Base-by-base conservation (phyloP, 1,140 invertebrate species). In the Tribolium castaneum region DNA sequence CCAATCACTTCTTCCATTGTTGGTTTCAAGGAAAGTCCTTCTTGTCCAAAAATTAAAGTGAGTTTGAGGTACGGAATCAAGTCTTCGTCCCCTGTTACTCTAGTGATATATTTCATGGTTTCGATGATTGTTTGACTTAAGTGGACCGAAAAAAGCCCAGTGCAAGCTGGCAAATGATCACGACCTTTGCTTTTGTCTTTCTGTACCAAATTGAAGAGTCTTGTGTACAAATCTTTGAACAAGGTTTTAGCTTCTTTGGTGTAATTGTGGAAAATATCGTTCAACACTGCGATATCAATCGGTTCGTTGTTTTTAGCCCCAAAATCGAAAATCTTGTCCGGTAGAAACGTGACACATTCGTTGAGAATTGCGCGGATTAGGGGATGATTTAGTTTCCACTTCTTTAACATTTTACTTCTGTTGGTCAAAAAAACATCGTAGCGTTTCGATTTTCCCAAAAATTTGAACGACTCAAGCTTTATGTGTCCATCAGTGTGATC, bases 281-380 rank as follows among this genome's bases (percentile, higher is more conserved):
- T 80, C 80, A 91, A 87, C 39, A 88, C 86, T 39, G 86, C 81
- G 76, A 90, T 84, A 52, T 84, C 80, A 54, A 88, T 85, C 13
- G 87, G 81, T 80, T 83, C 86, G 3, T 85, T 81, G 80, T 88
- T 87, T 80, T 90, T 91, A 52, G 85, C 88, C 12, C 82, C 72
- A 77, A 92, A 89, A 82, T 90, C 84, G n/a, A 90, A 89, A 6
- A 92, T 87, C 45, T 85, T 83, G 1, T 83, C 70, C 0, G 91
- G 91, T 81, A 94, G 87, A 0, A 87, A 86, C 13, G 82, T 83
- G 9, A 89, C 86, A 0, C 91, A 90, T 16, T 89, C 89, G 62
- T 87, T 87, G 0, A 93, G 82, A 2, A 94, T 88, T 30, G 88
- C 87, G 59, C 90, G 88, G 76, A 93, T 88, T 54, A 93, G 89